Evolutionary conservation across 2,888 invertebrate genomes (phyloP).

Genomic region (Capitulum mitella): DNA sequence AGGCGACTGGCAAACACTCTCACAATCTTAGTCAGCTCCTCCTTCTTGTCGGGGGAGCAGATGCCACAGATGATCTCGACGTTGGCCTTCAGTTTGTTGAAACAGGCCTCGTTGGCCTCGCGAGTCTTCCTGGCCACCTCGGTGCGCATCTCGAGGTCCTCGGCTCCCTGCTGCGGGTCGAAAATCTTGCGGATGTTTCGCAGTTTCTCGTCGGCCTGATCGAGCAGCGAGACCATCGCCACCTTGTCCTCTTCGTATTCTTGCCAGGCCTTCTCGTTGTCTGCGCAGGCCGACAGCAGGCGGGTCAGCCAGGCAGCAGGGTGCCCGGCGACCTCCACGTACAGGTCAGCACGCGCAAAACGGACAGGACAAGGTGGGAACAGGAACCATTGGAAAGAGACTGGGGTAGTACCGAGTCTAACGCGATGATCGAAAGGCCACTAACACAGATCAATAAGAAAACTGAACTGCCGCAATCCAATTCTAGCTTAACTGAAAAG

Average conservation of each 20-base stretch:
- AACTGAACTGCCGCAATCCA: no score
- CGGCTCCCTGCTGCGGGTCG: constrained; percentile 17
- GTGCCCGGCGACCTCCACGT: no score
- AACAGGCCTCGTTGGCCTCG: constrained; percentile 19
- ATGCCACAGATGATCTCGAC: constrained; percentile 16
- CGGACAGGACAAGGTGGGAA: no score
- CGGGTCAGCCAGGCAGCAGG: no score
- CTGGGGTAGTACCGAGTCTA: no score
- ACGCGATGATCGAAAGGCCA: no score
- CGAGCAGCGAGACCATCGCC: background rate
- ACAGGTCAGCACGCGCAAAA: no score
- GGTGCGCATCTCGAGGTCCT: background rate
- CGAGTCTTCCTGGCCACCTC: background rate
- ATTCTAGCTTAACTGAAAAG: no score
- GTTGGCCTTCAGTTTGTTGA: background rate
- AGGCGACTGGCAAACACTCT: no score
- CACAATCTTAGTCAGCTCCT: constrained; percentile 1
- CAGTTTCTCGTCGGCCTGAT: constrained; percentile 20
- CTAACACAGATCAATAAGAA: no score
- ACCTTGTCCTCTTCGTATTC: constrained; percentile 23
- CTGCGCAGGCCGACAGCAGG: no score
- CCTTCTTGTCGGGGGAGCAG: constrained; percentile 22
- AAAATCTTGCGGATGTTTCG: constrained; percentile 11
- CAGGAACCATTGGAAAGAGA: no score
- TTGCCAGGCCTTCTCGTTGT: constrained; percentile 25